These are phyloP conservation scores for Reticulitermes speratus DNA, from an alignment of 1,140 invertebrate species.

Conservation along the genomic window DNA sequence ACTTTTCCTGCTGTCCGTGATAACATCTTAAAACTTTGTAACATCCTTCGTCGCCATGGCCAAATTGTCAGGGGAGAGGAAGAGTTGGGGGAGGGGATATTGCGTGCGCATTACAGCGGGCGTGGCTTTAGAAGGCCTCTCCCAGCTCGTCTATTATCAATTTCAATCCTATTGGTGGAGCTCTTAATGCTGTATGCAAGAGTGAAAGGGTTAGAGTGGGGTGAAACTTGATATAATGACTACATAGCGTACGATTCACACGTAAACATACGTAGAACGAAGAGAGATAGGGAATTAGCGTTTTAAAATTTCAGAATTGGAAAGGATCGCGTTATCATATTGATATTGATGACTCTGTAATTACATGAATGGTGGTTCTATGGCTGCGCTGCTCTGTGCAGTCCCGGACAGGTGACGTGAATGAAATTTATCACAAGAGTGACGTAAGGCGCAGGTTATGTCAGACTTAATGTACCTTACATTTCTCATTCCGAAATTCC, in stretches of 20 bases:
- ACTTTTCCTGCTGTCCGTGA: neutral
- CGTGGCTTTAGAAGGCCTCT: neutral
- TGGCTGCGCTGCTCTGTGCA: neutral
- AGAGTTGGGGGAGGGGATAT: neutral
- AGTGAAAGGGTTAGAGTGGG: neutral
- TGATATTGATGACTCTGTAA: slow-evolving; percentile 4
- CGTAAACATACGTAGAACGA: slow-evolving; percentile 3
- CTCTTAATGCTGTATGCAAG: neutral
- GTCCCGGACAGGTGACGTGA: neutral
- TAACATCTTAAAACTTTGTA: neutral
- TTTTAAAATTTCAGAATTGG: slow-evolving; percentile 4
- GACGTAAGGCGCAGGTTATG: neutral
- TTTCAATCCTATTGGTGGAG: slow-evolving; percentile 23
- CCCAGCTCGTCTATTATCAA: neutral
- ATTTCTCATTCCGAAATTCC: too few species aligned
- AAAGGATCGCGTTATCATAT: neutral
- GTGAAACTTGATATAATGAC: neutral
- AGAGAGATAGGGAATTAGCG: neutral
- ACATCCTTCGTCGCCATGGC: neutral
- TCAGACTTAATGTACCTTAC: too few species aligned
- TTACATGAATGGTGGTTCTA: neutral
- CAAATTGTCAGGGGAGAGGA: neutral
- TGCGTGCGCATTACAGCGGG: neutral
- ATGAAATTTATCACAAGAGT: neutral
- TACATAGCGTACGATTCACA: neutral